Evolutionary conservation across 1,140 invertebrate genomes (phyloP).

Genomic region (Scylla paramamosain): DNA sequence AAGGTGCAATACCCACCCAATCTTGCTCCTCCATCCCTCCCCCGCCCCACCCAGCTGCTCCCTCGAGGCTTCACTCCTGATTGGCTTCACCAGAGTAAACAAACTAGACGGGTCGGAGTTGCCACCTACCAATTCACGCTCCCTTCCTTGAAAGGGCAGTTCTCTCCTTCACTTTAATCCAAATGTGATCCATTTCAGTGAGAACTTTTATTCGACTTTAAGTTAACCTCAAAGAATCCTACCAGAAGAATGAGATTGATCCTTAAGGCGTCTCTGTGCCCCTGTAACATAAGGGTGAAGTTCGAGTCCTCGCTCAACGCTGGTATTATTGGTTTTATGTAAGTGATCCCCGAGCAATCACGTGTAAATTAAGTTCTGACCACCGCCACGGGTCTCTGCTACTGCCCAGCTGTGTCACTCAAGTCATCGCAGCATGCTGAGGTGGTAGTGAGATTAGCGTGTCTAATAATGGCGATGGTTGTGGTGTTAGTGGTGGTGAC

Average conservation of each 20-base stretch:
- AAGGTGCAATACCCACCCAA: background rate
- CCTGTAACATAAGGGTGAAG: background rate
- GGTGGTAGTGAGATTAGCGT: no score
- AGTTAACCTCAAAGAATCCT: background rate
- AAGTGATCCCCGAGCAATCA: background rate
- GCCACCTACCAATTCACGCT: background rate
- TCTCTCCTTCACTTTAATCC: background rate
- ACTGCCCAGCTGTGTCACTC: no score
- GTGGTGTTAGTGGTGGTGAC: no score
- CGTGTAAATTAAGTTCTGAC: background rate
- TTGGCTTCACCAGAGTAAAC: conserved; percentile 3
- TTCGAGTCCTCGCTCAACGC: background rate
- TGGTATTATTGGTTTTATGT: background rate
- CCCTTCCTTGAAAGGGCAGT: background rate
- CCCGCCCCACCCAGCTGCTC: background rate
- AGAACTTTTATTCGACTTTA: background rate
- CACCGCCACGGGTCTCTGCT: background rate
- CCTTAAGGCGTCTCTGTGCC: background rate
- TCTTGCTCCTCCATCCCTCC: no score
- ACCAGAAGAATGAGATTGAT: background rate
- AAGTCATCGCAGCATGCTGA: no score
- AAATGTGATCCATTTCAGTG: background rate
- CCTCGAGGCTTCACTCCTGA: background rate
- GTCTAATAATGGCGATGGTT: no score
- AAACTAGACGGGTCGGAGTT: background rate